phyloP scores from a whole-genome alignment of 2,888 invertebrate species.

The Tuberolachnus salignus region DNA sequence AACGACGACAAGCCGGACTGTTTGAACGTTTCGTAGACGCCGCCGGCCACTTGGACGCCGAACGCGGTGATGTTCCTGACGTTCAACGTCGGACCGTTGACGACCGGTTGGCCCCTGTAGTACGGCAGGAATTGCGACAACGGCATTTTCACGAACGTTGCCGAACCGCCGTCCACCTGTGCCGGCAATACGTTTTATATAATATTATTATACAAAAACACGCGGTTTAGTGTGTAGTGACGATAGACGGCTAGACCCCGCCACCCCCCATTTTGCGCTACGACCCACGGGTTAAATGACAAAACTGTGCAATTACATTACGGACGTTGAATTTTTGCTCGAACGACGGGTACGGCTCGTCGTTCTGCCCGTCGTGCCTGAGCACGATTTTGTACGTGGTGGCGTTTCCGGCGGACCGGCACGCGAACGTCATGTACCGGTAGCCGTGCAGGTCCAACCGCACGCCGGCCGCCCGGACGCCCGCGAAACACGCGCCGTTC shows the following conservation, averaged over 20 bases:
- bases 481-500: conserved; percentile 74
- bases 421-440: background rate
- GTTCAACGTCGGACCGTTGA: conserved; percentile 66
- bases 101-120: conserved; percentile 68
- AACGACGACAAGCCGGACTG: conserved; percentile 71
- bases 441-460: conserved; percentile 63
- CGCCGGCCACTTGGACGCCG: conserved; percentile 72
- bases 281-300: no score
- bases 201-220: no score
- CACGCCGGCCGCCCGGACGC: conserved; percentile 65
- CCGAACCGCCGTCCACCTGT: conserved; percentile 67
- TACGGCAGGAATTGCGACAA: conserved; percentile 70
- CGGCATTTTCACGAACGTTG: conserved; percentile 66
- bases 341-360: conserved; percentile 69
- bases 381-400: conserved; percentile 70
- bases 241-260: background rate
- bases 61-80: conserved; percentile 68
- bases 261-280: no score
- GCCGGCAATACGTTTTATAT: conserved; percentile 23
- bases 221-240: no score
- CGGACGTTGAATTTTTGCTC: conserved; percentile 66
- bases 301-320: no score
- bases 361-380: conserved; percentile 67
- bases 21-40: conserved; percentile 70
- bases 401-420: conserved; percentile 68